These are phyloP conservation scores for Aporophyla lueneburgensis DNA, from an alignment of 2,888 invertebrate species.

Conservation along the genomic window DNA sequence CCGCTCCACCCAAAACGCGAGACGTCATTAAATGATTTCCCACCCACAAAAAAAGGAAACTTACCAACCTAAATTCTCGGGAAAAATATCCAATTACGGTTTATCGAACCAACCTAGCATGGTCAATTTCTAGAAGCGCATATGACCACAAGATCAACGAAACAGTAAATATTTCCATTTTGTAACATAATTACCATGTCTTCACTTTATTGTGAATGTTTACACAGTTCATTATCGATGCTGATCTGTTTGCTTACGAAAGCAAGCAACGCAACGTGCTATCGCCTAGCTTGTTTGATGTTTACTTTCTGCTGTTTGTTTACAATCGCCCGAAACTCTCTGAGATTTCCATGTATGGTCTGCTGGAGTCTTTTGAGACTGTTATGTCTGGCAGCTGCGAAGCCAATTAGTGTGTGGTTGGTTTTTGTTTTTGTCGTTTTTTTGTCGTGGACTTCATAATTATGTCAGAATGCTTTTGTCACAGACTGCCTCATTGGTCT, in stretches of 20 bases:
- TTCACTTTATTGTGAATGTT: constrained; percentile 72
- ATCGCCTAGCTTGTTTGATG: constrained; percentile 68
- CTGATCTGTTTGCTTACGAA: constrained; percentile 75
- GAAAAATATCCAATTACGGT: neutral
- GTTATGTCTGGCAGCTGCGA: constrained; percentile 58
- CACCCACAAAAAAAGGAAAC: too few relatives aligned
- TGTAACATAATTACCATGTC: constrained; percentile 64
- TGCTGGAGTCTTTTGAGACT: constrained; percentile 36
- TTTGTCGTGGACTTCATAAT: neutral
- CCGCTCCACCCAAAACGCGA: too few relatives aligned
- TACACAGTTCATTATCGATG: constrained; percentile 73
- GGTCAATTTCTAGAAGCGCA: neutral
- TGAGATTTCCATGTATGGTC: constrained; percentile 64
- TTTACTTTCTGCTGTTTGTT: constrained; percentile 73
- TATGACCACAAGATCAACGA: too few relatives aligned
- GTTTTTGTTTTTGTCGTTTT: constrained; percentile 22
- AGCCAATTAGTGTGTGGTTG: constrained; percentile 56
- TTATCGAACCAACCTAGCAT: too few relatives aligned
- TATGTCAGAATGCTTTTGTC: constrained; percentile 33
- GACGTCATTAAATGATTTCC: too few relatives aligned
- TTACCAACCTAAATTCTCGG: neutral
- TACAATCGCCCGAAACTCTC: constrained; percentile 66
- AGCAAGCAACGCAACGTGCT: constrained; percentile 70
- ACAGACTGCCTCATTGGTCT: neutral
- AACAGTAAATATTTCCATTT: constrained; percentile 9